Conservation (phyloP, 2,797 vertebrate species). For the Molossus alvarezi region DNA sequence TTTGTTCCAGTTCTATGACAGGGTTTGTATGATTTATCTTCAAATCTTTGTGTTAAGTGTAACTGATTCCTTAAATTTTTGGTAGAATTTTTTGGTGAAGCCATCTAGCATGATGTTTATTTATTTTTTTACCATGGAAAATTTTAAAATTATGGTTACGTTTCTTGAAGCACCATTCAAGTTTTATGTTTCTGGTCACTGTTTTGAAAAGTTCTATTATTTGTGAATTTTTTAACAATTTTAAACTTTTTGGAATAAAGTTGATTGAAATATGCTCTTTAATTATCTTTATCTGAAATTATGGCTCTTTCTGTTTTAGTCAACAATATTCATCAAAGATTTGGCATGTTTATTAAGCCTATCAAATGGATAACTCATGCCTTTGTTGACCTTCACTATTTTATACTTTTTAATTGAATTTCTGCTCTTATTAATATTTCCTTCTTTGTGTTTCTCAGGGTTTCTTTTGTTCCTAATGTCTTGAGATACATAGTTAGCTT, state of each 20-base stretch:
- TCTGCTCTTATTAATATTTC: constrained; percentile 32
- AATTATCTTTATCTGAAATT: not conserved
- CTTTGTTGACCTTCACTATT: constrained; percentile 41
- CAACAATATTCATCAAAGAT: not conserved
- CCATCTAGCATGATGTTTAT: not conserved
- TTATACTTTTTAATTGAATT: constrained; percentile 42
- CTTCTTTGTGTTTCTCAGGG: constrained; percentile 1
- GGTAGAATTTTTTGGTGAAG: constrained; percentile 38
- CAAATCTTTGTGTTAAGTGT: constrained; percentile 55
- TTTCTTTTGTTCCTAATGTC: constrained; percentile 55
- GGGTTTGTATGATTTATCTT: constrained; percentile 45
- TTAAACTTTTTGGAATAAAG: constrained; percentile 10
- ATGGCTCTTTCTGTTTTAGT: not conserved
- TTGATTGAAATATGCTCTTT: constrained; percentile 32
- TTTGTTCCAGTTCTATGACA: constrained; percentile 52
- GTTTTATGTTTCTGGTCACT: constrained; percentile 19
- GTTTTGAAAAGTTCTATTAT: constrained; percentile 27
- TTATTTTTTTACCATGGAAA: not conserved
- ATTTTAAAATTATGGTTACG: constrained; percentile 31
- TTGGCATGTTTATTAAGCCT: constrained; percentile 18
- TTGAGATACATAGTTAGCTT: not conserved
- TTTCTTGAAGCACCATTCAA: not conserved
- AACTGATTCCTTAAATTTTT: constrained; percentile 42
- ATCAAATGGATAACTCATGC: not conserved
- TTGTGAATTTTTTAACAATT: constrained; percentile 16